Base-by-base conservation (phyloP, 2,113 vertebrate genomes). In the Ornithorhynchus anatinus region DNA sequence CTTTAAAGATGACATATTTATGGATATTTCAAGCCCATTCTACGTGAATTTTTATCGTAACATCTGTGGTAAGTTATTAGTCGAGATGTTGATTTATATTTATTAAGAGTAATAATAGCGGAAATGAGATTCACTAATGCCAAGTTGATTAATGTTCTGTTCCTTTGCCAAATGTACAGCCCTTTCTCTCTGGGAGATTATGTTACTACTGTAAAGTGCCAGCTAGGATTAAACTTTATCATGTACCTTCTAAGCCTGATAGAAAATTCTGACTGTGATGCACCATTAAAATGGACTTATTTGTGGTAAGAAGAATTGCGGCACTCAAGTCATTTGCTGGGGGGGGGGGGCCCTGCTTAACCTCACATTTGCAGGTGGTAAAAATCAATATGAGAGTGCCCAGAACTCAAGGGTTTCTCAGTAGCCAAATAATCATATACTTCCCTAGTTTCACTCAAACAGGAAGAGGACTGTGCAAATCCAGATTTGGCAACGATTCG, bases 281-380 rank as follows among this genome's bases (percentile, higher is more conserved):
- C 59, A 42, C n/a, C n/a, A 82, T 78, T 80, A 87, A 87, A 87
- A 22, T 68, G 69, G 72, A 62, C 80, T 84, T 80, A 27, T 82
- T n/a, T n/a, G n/a, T n/a, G n/a, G n/a, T n/a, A n/a, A n/a, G n/a
- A n/a, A n/a, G n/a, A n/a, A n/a, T n/a, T n/a, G n/a, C n/a, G n/a
- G n/a, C n/a, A n/a, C n/a, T n/a, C n/a, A n/a, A n/a, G n/a, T n/a
- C n/a, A n/a, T n/a, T n/a, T n/a, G n/a, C n/a, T n/a, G n/a, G n/a
- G n/a, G n/a, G n/a, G n/a, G n/a, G n/a, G n/a, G n/a, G n/a, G n/a
- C n/a, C n/a, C n/a, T n/a, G n/a, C n/a, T n/a, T n/a, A n/a, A n/a
- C n/a, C n/a, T n/a, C n/a, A n/a, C n/a, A n/a, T n/a, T n/a, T n/a
- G n/a, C n/a, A n/a, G n/a, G n/a, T n/a, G n/a, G n/a, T n/a, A n/a